phyloP scores from a whole-genome alignment of 2,113 vertebrate genomes.

The Porphyrio hochstetteri region DNA sequence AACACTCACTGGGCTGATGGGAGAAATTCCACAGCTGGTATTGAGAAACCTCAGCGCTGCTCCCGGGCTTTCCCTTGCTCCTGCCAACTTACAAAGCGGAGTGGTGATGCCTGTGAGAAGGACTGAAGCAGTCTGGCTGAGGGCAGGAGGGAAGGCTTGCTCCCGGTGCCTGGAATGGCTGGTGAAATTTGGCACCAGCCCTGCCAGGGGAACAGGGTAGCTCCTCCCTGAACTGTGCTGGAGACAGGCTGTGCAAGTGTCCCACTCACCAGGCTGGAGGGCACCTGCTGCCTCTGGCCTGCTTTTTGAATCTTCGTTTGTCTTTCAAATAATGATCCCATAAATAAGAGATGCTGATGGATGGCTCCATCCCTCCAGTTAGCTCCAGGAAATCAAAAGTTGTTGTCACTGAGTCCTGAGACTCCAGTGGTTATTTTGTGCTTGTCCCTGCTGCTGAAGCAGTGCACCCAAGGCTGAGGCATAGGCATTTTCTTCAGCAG shows the following conservation, averaged over 20 bases:
- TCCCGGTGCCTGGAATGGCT: background rate
- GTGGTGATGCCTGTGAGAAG: background rate
- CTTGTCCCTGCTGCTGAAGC: background rate
- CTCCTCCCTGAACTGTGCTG: background rate
- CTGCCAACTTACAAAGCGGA: background rate
- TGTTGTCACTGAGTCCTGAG: background rate
- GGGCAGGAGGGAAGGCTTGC: background rate
- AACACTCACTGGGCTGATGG: background rate
- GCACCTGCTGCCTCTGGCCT: background rate
- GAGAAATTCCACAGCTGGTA: background rate
- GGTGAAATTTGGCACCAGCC: background rate
- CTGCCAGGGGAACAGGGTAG: no score
- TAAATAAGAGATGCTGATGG: background rate
- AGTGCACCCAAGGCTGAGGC: background rate
- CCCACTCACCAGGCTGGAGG: background rate
- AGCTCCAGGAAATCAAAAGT: background rate
- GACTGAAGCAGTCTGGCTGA: background rate
- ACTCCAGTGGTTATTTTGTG: background rate
- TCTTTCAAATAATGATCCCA: background rate
- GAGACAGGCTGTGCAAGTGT: background rate
- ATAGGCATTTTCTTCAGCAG: background rate
- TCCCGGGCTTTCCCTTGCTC: background rate
- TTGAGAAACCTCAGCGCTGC: background rate
- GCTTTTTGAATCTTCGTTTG: fast-evolving
- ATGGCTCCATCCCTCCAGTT: background rate